Evolutionary conservation across 2,888 invertebrate species (phyloP).

Genomic region (Lasioglossum zephyrum): DNA sequence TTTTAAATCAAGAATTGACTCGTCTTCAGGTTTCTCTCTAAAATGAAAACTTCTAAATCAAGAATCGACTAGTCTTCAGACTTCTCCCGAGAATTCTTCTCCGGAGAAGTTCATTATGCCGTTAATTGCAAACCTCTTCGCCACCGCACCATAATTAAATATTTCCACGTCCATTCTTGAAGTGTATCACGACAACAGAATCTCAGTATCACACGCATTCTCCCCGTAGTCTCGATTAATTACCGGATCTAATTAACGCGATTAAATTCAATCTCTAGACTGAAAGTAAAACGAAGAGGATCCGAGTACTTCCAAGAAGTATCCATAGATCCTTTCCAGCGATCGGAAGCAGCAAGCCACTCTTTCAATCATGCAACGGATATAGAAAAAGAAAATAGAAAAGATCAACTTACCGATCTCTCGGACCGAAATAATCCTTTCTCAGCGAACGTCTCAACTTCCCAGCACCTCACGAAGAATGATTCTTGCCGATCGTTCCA

Average conservation of each 20-base stretch:
- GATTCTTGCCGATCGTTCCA: neutral
- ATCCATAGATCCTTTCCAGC: neutral
- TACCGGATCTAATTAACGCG: neutral
- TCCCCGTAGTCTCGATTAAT: neutral
- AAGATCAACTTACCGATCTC: slow-evolving; percentile 56
- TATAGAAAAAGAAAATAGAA: neutral
- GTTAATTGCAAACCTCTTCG: neutral
- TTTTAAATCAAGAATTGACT: too few relatives aligned
- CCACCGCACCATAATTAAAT: neutral
- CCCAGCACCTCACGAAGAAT: neutral
- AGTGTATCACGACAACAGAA: neutral
- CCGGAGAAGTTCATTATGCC: neutral
- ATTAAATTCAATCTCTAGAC: neutral
- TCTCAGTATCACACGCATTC: neutral
- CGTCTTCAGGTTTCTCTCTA: neutral
- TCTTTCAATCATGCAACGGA: neutral
- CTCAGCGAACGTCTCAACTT: slow-evolving; percentile 1
- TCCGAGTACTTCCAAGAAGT: neutral
- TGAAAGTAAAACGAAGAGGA: neutral
- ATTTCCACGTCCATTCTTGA: neutral
- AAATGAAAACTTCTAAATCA: neutral
- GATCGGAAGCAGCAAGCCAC: neutral
- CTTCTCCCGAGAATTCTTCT: neutral
- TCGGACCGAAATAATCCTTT: slow-evolving; percentile 33
- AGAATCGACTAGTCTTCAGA: too few relatives aligned